Evolutionary conservation across 2,113 vertebrate genomes (phyloP).

Genomic region (Myotis davidii): DNA sequence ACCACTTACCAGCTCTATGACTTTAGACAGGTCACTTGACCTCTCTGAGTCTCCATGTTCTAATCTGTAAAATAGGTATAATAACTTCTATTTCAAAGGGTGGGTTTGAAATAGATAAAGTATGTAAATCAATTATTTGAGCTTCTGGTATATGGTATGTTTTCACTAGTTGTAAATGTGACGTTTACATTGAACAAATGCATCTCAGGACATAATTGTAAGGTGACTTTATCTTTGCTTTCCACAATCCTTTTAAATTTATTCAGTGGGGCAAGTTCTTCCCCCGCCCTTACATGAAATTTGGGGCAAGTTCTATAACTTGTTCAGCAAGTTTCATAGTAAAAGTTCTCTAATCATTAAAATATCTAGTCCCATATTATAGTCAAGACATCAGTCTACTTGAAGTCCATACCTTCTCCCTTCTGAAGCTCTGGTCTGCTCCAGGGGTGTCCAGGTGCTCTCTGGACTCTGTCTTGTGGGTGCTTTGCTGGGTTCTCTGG

Average conservation of each 20-base stretch:
- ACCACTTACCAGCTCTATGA: neutral
- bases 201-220: neutral
- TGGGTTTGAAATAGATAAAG: conserved; percentile 7
- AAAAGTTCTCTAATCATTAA: neutral
- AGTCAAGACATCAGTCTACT: neutral
- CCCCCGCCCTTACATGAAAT: neutral
- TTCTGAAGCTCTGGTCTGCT: neutral
- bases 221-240: conserved; percentile 14
- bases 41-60: neutral
- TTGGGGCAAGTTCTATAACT: neutral
- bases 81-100: neutral
- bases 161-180: neutral
- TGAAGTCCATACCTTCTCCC: neutral
- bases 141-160: neutral
- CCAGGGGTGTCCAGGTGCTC: no score
- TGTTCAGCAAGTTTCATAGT: neutral
- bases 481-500: neutral
- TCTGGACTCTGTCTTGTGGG: neutral
- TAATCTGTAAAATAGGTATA: neutral
- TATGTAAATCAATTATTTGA: neutral
- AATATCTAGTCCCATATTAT: neutral
- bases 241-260: conserved; percentile 4
- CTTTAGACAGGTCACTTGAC: neutral
- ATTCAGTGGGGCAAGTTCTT: neutral
- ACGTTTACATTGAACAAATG: neutral